Evolutionary conservation across 2,797 vertebrate genomes (phyloP).

Genomic region (Austrolebias charrua): DNA sequence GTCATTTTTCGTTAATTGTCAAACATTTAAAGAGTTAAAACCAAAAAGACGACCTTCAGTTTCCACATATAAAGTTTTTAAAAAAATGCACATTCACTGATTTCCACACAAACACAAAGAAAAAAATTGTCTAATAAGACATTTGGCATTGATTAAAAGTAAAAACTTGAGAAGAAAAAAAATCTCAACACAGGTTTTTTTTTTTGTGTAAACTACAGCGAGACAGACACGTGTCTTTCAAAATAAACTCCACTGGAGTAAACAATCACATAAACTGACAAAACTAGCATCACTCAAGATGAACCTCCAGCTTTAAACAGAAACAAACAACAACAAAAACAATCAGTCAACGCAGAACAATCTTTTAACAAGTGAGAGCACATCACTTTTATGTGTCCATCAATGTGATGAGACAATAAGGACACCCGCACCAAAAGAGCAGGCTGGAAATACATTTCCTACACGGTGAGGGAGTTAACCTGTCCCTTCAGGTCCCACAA

Average conservation of each 20-base stretch:
- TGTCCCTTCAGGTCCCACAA: constrained; percentile 61
- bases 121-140: constrained; percentile 12
- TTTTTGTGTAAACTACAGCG: constrained; percentile 56
- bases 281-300: constrained; percentile 58
- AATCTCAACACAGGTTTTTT: constrained; percentile 72
- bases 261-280: constrained; percentile 54
- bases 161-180: constrained; percentile 71
- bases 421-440: constrained; percentile 38
- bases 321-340: constrained; percentile 29
- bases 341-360: constrained; percentile 43
- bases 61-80: constrained; percentile 26
- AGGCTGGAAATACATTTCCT: constrained; percentile 76
- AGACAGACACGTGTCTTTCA: constrained; percentile 47
- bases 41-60: constrained; percentile 37
- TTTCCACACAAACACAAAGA: constrained; percentile 20
- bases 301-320: constrained; percentile 52
- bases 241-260: constrained; percentile 82
- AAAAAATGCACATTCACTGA: constrained; percentile 10
- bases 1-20: constrained; percentile 72
- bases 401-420: constrained; percentile 77
- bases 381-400: constrained; percentile 65
- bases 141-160: constrained; percentile 49
- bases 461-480: constrained; percentile 60
- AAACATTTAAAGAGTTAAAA: constrained; percentile 63
- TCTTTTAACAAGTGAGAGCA: constrained; percentile 46